Evolutionary conservation across 2,113 vertebrate genomes (phyloP).

Genomic region (Petrocephalus zakoni): DNA sequence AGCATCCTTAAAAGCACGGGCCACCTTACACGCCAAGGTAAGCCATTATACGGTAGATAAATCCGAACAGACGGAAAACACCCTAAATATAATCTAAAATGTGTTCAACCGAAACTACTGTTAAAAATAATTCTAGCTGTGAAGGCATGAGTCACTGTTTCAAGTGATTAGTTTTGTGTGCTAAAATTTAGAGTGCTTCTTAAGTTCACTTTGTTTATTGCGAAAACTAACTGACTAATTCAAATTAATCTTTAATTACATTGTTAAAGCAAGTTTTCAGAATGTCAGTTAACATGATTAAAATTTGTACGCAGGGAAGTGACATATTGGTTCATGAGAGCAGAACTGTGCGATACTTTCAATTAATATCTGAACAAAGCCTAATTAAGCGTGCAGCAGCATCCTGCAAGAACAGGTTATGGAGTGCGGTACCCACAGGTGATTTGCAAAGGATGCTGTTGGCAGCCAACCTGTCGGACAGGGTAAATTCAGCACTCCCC

Average conservation of each 20-base stretch:
- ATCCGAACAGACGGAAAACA: not conserved
- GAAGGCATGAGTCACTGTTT: not conserved
- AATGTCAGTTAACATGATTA: not conserved
- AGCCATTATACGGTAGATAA: not conserved
- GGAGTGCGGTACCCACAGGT: not conserved
- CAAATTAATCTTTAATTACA: not conserved
- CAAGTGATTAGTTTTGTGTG: not conserved
- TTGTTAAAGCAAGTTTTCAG: not conserved
- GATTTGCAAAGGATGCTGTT: not conserved
- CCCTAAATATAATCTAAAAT: not conserved
- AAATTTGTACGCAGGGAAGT: not conserved
- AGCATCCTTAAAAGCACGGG: not conserved
- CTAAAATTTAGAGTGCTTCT: not conserved
- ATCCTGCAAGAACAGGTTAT: not conserved
- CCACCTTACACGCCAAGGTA: not conserved
- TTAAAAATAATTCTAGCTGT: not conserved
- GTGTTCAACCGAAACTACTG: not conserved
- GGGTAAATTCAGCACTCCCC: too few relatives aligned
- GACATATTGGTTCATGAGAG: not conserved
- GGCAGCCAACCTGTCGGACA: not conserved
- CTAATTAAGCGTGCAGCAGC: not conserved
- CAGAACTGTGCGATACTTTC: not conserved
- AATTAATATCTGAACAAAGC: not conserved
- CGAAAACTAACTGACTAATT: not conserved
- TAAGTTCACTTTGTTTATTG: not conserved